Conservation (phyloP, 2,888 invertebrate genomes). For the Amiota minor region DNA sequence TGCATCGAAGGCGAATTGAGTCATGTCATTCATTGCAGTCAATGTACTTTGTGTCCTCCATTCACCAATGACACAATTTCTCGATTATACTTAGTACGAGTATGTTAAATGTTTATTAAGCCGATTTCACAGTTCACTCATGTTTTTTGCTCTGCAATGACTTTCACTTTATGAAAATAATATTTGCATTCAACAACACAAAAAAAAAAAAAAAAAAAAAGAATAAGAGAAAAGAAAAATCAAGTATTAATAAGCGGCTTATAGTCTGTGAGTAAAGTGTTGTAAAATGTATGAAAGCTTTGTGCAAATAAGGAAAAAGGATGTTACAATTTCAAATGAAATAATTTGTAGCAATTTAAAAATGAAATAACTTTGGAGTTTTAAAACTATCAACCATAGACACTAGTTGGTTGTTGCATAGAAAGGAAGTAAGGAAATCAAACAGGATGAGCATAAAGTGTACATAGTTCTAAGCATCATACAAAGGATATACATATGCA, state of each 20-base stretch:
- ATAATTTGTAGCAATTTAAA: conserved; percentile 50
- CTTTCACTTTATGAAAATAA: conserved; percentile 3
- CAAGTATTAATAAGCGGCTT: conserved; percentile 64
- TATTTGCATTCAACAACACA: not conserved
- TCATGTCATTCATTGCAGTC: not conserved
- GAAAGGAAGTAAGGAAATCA: not conserved
- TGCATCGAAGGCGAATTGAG: not conserved
- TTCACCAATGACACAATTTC: not conserved
- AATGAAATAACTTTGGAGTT: conserved; percentile 13
- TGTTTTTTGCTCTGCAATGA: not conserved
- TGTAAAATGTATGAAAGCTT: not conserved
- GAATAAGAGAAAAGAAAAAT: conserved; percentile 27
- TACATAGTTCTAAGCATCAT: conserved; percentile 27
- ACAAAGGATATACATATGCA: conserved; percentile 11
- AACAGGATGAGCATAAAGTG: not conserved
- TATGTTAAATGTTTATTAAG: not conserved
- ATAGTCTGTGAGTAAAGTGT: conserved; percentile 30
- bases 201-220: not conserved
- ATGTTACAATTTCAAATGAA: conserved; percentile 44
- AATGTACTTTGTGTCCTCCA: not conserved
- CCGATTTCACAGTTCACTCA: conserved; percentile 3
- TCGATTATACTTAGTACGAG: not conserved
- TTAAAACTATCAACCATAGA: conserved; percentile 17
- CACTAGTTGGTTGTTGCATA: not conserved
- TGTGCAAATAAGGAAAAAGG: conserved; percentile 4